phyloP scores from a whole-genome alignment of 1,140 invertebrate genomes.

The Philopotamus ludificatus region DNA sequence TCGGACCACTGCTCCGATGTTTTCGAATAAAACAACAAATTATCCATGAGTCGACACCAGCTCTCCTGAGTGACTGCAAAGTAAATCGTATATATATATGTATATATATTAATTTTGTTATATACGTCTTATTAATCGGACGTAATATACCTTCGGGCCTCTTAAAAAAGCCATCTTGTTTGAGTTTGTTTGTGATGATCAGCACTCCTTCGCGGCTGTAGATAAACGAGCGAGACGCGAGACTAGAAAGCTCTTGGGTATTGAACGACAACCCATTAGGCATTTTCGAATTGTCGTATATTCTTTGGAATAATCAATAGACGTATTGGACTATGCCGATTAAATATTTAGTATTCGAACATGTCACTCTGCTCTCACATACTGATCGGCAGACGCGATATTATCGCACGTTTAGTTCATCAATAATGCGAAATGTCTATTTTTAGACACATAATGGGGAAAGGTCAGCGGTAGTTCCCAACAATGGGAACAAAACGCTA shows the following conservation, averaged over 20 bases:
- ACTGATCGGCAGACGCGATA: no score
- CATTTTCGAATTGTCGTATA: no score
- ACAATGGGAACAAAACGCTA: no score
- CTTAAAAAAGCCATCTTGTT: slow-evolving; percentile 89
- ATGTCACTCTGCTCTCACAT: no score
- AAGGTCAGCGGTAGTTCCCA: no score
- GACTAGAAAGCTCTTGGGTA: slow-evolving; percentile 78
- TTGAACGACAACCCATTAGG: slow-evolving; percentile 74
- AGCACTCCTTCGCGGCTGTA: slow-evolving; percentile 92
- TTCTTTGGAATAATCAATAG: no score
- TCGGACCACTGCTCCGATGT: slow-evolving; percentile 85
- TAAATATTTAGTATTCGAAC: no score
- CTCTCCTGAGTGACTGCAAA: slow-evolving; percentile 77
- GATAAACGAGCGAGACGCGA: slow-evolving; percentile 81
- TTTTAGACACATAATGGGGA: no score
- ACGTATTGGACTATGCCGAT: no score
- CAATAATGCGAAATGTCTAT: no score
- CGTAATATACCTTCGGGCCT: slow-evolving; percentile 74
- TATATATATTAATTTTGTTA: not conserved
- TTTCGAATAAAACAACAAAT: slow-evolving; percentile 93
- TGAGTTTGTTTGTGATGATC: slow-evolving; percentile 70
- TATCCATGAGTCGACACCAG: slow-evolving; percentile 90
- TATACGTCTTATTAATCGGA: not conserved
- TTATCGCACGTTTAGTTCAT: no score
- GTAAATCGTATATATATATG: not conserved